These are phyloP conservation scores for Agapetus fuscipes DNA, from an alignment of 2,888 invertebrate genomes.

Conservation along the genomic window DNA sequence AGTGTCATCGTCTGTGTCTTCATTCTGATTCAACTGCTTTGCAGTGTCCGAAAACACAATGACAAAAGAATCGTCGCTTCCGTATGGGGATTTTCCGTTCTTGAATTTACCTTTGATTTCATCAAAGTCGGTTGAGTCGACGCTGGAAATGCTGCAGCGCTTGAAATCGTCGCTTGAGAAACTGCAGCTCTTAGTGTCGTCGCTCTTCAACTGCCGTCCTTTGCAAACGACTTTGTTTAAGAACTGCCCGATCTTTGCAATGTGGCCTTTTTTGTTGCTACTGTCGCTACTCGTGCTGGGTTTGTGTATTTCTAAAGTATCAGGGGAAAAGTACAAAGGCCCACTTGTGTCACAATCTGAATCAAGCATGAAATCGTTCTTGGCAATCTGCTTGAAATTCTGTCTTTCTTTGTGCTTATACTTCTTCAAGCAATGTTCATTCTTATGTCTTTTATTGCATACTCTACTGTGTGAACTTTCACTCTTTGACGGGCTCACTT, in stretches of 20 bases:
- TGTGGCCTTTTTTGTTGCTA: too few species aligned
- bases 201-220: background rate
- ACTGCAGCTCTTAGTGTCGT: background rate
- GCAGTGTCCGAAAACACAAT: slow-evolving; percentile 8
- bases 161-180: too few species aligned
- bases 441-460: slow-evolving; percentile 9
- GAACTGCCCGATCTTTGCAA: slow-evolving; percentile 3
- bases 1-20: background rate
- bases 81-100: slow-evolving; percentile 2
- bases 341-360: background rate
- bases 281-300: background rate
- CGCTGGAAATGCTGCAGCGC: background rate
- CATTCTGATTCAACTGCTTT: background rate
- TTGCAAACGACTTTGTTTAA: slow-evolving; percentile 2
- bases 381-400: slow-evolving; percentile 4
- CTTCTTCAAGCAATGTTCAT: slow-evolving; percentile 9
- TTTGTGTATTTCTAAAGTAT: slow-evolving; percentile 7
- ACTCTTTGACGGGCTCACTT: too few species aligned
- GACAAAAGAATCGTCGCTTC: slow-evolving; percentile 12
- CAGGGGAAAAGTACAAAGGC: slow-evolving; percentile 10
- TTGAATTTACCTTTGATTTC: slow-evolving; percentile 11
- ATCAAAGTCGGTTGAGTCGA: slow-evolving; percentile 7
- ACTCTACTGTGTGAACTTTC: background rate
- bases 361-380: slow-evolving; percentile 7
- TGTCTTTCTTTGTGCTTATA: slow-evolving; percentile 8